phyloP scores from a whole-genome alignment of 2,888 invertebrate genomes.

The Amblyteles armatorius region DNA sequence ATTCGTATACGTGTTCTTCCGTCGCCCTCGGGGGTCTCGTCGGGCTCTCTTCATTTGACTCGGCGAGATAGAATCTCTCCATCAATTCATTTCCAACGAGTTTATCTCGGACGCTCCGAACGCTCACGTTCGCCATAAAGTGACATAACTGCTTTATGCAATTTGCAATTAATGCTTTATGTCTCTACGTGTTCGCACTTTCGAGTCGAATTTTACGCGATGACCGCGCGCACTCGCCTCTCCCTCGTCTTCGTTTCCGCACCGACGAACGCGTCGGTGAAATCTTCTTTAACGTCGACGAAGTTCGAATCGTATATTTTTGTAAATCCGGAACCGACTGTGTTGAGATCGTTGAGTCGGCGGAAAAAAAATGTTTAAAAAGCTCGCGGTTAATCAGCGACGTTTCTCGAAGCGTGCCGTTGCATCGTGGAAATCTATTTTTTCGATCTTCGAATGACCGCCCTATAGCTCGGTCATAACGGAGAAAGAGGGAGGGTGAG shows the following conservation, averaged over 20 bases:
- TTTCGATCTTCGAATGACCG: conserved; percentile 56
- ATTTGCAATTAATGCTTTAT: conserved; percentile 47
- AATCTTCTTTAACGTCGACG: not conserved
- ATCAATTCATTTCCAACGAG: not conserved
- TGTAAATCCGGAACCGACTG: not conserved
- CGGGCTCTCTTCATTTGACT: conserved; percentile 22
- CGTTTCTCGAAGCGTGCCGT: conserved; percentile 43
- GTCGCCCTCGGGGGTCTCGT: conserved; percentile 3
- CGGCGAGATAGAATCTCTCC: conserved; percentile 31
- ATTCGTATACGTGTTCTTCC: not conserved
- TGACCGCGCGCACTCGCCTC: not conserved
- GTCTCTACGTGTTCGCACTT: conserved; percentile 7
- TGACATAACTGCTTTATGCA: conserved; percentile 33
- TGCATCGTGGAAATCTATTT: conserved; percentile 56
- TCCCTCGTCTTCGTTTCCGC: too few relatives aligned
- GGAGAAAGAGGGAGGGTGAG: not conserved
- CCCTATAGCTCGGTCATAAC: conserved; percentile 2
- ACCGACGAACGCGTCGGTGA: too few relatives aligned
- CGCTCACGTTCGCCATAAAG: conserved; percentile 9
- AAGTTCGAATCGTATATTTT: not conserved
- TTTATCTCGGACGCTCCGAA: not conserved
- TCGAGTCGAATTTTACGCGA: not conserved
- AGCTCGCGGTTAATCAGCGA: conserved; percentile 40
- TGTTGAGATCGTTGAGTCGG: not conserved
- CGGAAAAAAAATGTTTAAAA: not conserved